Conservation (phyloP, 2,888 invertebrate species). For the Dioctria rufipes region DNA sequence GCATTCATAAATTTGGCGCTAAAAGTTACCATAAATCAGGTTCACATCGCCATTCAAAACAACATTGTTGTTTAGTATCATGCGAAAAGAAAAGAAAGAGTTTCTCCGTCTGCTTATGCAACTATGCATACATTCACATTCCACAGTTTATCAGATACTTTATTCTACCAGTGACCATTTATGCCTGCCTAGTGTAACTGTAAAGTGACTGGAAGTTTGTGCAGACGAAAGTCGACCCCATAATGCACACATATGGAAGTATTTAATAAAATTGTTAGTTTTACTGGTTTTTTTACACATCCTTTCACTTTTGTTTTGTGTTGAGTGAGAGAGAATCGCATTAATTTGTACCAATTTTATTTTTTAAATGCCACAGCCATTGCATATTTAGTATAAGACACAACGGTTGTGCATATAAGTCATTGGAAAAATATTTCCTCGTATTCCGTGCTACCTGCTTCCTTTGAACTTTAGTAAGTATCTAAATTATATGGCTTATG, state of each 20-base stretch:
- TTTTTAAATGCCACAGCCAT: no score
- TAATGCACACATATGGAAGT: background rate
- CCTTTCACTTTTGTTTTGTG: background rate
- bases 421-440: no score
- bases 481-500: no score
- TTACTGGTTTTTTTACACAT: background rate
- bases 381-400: no score
- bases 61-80: constrained; percentile 4
- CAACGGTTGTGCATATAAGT: no score
- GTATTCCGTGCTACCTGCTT: no score
- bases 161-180: background rate
- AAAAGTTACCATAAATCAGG: constrained; percentile 2
- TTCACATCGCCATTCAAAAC: constrained; percentile 8
- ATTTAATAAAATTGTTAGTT: background rate
- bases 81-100: background rate
- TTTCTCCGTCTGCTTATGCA: background rate
- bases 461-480: no score
- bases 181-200: background rate
- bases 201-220: background rate
- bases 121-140: background rate
- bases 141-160: background rate
- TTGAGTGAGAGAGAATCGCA: no score
- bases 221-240: constrained; percentile 6
- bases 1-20: constrained; percentile 14
- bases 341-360: no score